These are phyloP conservation scores for Cygnus buccinator DNA, from an alignment of 2,113 vertebrate species.

Conservation along the genomic window DNA sequence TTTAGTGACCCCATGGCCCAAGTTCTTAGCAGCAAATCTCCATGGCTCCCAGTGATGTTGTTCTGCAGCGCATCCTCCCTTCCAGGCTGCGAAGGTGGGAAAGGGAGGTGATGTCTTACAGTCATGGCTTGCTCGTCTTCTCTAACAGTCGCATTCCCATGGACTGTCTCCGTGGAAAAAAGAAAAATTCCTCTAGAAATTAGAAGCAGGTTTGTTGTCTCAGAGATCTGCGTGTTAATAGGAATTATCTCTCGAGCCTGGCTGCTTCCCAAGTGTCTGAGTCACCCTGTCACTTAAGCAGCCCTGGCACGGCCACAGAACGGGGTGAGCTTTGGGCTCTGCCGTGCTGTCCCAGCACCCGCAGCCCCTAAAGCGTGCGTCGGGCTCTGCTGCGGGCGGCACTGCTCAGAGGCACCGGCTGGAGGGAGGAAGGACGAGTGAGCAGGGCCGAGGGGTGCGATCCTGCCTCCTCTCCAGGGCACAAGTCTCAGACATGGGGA, in stretches of 20 bases:
- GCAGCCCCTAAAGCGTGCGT: not conserved
- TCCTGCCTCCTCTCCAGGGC: not conserved
- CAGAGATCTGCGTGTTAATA: not conserved
- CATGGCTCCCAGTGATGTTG: not conserved
- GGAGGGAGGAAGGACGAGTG: not conserved
- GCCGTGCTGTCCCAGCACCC: not conserved
- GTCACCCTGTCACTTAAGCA: not conserved
- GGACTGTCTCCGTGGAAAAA: slow-evolving; percentile 29
- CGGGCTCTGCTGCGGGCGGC: not conserved
- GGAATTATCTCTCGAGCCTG: slow-evolving; percentile 19
- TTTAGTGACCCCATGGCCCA: not conserved
- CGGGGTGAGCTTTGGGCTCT: not conserved
- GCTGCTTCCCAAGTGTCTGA: slow-evolving; percentile 11
- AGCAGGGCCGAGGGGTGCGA: not conserved
- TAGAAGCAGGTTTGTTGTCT: slow-evolving; percentile 20
- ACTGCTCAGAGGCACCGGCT: not conserved
- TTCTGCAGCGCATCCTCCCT: not conserved
- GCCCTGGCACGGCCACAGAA: not conserved
- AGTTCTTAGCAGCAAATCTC: not conserved
- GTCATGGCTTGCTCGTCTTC: not conserved
- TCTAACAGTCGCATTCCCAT: not conserved
- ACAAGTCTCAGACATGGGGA: accelerated
- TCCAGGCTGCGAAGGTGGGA: not conserved
- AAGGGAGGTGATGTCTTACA: not conserved
- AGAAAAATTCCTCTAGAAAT: slow-evolving; percentile 36